phyloP scores from a whole-genome alignment of 2,797 vertebrate species.

The Poeciliopsis turneri region DNA sequence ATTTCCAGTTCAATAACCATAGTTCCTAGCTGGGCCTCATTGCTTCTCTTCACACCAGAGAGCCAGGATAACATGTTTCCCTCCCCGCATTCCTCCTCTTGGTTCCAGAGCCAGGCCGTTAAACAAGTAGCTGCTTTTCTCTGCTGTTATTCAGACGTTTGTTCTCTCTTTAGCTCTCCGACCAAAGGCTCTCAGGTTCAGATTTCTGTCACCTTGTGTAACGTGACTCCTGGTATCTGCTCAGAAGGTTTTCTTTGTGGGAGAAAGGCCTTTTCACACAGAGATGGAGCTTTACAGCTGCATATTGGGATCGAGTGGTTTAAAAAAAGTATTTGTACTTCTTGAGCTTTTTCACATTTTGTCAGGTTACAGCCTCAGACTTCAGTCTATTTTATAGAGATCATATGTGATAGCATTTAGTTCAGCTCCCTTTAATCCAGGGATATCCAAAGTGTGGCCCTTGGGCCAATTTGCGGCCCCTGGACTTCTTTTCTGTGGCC shows the following conservation, averaged over 20 bases:
- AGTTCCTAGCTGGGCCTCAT: constrained; percentile 43
- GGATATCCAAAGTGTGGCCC: too few relatives aligned
- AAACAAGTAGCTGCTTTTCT: constrained; percentile 66
- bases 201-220: constrained; percentile 65
- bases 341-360: not conserved
- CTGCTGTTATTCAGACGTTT: constrained; percentile 55
- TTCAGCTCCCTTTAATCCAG: too few relatives aligned
- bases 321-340: not conserved
- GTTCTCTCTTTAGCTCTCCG: constrained; percentile 37
- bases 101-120: constrained; percentile 62
- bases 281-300: constrained; percentile 6
- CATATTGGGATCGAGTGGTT: not conserved
- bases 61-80: constrained; percentile 58
- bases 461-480: too few relatives aligned
- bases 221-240: constrained; percentile 42
- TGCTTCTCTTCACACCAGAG: constrained; percentile 44
- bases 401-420: not conserved
- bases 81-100: constrained; percentile 61
- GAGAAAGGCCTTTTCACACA: constrained; percentile 15
- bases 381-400: not conserved
- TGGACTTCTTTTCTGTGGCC: too few relatives aligned
- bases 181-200: constrained; percentile 51
- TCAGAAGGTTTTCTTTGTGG: constrained; percentile 13
- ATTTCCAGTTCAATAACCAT: constrained; percentile 59
- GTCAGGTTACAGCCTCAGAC: not conserved